Evolutionary conservation across 2,888 invertebrate genomes (phyloP).

Genomic region (Pyrrhia umbra): DNA sequence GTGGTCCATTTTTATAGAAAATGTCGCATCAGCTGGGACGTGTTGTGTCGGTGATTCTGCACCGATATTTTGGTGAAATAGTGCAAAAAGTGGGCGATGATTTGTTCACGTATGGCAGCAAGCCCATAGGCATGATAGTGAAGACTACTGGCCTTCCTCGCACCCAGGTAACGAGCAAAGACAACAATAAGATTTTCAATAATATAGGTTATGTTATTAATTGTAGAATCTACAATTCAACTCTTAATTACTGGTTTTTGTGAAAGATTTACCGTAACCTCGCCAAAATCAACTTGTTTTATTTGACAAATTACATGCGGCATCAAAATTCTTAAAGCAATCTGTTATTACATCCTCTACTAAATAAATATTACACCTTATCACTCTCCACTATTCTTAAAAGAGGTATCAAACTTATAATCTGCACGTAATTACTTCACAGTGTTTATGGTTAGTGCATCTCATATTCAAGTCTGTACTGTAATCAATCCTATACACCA

Average conservation of each 20-base stretch:
- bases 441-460: too few species aligned
- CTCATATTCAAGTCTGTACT: too few species aligned
- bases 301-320: not conserved
- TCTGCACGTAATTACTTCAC: too few species aligned
- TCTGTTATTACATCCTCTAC: too few species aligned
- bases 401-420: too few species aligned
- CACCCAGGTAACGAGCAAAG: constrained; percentile 73
- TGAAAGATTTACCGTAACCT: too few species aligned
- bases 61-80: constrained; percentile 95
- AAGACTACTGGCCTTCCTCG: constrained; percentile 89
- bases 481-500: too few species aligned
- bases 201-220: constrained; percentile 58
- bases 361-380: too few species aligned
- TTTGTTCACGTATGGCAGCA: constrained; percentile 92
- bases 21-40: constrained; percentile 94
- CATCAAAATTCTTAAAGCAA: too few species aligned
- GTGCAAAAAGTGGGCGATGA: constrained; percentile 93
- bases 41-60: constrained; percentile 93
- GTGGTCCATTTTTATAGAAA: constrained; percentile 20
- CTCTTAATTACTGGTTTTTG: too few species aligned
- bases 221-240: too few species aligned
- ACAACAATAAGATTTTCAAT: constrained; percentile 12
- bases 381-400: too few species aligned
- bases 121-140: constrained; percentile 92
- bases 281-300: not conserved